phyloP scores from a whole-genome alignment of 2,113 vertebrate genomes.

The Semnornis frantzii region DNA sequence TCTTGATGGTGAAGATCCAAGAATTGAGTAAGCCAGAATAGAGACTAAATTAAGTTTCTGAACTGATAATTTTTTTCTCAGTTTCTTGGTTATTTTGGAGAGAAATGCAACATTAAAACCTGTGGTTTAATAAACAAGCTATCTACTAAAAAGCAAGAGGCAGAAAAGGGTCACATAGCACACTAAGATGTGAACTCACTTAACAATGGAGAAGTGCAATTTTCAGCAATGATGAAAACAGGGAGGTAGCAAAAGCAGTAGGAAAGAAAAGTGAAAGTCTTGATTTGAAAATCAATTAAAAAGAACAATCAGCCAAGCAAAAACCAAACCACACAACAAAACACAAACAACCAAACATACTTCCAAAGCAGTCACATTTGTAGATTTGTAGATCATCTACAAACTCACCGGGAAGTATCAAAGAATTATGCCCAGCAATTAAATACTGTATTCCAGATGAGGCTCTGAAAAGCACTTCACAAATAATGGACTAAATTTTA shows the following conservation, averaged over 20 bases:
- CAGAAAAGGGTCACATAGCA: neutral
- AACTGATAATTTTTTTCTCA: neutral
- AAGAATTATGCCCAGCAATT: neutral
- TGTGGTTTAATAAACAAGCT: neutral
- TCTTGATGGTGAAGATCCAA: neutral
- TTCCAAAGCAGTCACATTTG: neutral
- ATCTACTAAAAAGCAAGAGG: neutral
- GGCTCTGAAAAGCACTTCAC: neutral
- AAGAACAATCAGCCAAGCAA: neutral
- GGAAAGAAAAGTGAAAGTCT: neutral
- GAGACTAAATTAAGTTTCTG: neutral
- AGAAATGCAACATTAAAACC: neutral
- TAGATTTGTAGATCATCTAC: neutral
- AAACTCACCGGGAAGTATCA: neutral
- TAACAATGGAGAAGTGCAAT: neutral
- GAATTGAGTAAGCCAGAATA: neutral
- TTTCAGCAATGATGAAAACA: neutral
- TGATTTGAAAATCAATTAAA: neutral
- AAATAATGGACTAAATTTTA: neutral
- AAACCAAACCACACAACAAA: too few species aligned
- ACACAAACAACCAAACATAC: neutral
- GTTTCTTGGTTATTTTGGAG: fast-evolving
- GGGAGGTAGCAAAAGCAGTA: neutral
- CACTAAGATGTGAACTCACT: neutral
- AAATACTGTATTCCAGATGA: neutral